phyloP scores from a whole-genome alignment of 64 coral and sea anemone species.

The Dendrophyllia cribrosa region DNA sequence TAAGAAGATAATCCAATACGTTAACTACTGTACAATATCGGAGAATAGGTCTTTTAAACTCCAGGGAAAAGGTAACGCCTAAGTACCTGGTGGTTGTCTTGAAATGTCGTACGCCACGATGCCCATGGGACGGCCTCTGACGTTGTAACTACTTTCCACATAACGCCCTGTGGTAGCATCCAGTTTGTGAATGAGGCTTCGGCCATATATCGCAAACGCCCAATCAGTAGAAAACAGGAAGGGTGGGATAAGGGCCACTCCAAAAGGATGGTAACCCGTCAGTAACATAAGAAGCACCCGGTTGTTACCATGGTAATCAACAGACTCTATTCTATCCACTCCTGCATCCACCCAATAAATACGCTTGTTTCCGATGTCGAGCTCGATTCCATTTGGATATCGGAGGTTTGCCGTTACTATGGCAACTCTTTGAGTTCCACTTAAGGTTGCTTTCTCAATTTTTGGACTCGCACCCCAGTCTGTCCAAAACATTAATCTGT shows the following conservation, averaged over 20 bases:
- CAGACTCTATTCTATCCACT: slow-evolving; percentile 51
- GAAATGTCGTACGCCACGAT: slow-evolving; percentile 58
- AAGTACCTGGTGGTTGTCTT: slow-evolving; percentile 67
- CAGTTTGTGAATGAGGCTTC: not conserved
- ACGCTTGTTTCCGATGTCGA: slow-evolving; percentile 39
- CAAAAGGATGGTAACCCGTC: slow-evolving; percentile 22
- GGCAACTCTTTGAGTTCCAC: slow-evolving; percentile 26
- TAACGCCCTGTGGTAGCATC: not conserved
- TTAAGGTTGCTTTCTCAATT: slow-evolving; percentile 56
- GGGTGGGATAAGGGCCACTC: slow-evolving; percentile 1
- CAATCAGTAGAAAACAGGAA: slow-evolving; percentile 62
- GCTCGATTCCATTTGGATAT: slow-evolving; percentile 36
- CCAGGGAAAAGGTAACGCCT: no score
- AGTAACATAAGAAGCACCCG: slow-evolving; percentile 1
- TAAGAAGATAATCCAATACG: no score
- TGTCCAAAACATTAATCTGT: slow-evolving; percentile 73
- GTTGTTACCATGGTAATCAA: slow-evolving; percentile 57
- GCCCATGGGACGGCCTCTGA: slow-evolving; percentile 43
- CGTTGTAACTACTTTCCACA: slow-evolving; percentile 17
- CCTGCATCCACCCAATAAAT: slow-evolving; percentile 62
- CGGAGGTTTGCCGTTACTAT: slow-evolving; percentile 22
- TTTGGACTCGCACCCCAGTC: slow-evolving; percentile 62
- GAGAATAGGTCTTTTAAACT: no score
- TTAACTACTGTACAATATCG: no score
- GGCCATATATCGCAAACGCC: not conserved